phyloP scores from a whole-genome alignment of 1,140 invertebrate species.

The Callitettix versicolor region DNA sequence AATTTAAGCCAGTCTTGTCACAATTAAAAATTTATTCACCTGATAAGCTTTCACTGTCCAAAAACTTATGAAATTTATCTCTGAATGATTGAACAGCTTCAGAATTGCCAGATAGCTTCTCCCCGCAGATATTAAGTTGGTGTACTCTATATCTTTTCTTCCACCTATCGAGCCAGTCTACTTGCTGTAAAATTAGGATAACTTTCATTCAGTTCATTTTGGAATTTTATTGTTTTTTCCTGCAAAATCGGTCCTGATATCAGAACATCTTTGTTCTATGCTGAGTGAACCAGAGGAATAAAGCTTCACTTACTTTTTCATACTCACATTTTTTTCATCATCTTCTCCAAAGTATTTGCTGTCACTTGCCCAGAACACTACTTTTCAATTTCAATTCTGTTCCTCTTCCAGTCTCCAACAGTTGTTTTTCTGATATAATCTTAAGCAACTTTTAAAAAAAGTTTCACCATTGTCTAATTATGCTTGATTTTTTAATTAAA shows the following conservation, averaged over 20 bases:
- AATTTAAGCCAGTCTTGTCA: constrained; percentile 29
- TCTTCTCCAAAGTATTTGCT: constrained; percentile 11
- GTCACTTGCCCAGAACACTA: constrained; percentile 1
- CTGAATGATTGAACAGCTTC: constrained; percentile 8
- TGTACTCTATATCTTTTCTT: constrained; percentile 22
- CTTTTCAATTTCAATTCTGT: constrained; percentile 14
- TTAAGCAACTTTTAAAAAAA: constrained; percentile 14
- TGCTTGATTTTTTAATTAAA: too few species aligned
- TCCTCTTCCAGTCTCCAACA: too few species aligned
- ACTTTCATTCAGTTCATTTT: constrained; percentile 21
- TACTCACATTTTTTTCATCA: constrained; percentile 15
- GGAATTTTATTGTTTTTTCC: constrained; percentile 20
- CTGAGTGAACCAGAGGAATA: constrained; percentile 14
- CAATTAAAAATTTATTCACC: constrained; percentile 28
- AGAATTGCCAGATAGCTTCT: constrained; percentile 20
- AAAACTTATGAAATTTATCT: constrained; percentile 12
- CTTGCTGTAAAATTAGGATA: constrained; percentile 25
- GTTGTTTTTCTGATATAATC: constrained; percentile 14
- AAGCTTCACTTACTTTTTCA: constrained; percentile 16
- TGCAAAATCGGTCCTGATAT: constrained; percentile 24
- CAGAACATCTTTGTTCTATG: constrained; percentile 17
- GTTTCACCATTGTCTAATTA: constrained; percentile 19
- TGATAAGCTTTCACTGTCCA: constrained; percentile 12
- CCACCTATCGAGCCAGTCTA: constrained; percentile 26
- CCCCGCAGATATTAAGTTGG: constrained; percentile 20